Base-by-base conservation (phyloP, 2,888 invertebrate genomes). In the Eustalomyia histrio region DNA sequence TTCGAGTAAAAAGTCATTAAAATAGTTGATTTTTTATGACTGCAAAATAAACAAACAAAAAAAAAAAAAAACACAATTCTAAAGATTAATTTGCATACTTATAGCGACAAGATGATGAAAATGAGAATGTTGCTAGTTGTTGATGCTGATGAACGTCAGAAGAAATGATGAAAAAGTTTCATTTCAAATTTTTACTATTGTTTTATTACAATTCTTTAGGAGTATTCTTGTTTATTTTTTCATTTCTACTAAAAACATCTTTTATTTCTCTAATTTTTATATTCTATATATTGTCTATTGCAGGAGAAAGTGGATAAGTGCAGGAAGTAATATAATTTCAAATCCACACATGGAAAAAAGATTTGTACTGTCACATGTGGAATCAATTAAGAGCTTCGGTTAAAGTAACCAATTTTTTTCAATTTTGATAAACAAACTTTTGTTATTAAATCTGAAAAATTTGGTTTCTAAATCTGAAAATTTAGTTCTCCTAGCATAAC, bases 1-100 rank as follows among this genome's bases (percentile, higher is more conserved):
- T 9, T 50, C 69, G 18, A 5, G 50, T 33, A 33, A 29, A 64
- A 29, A 76, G 69, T 76, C 39, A 64, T 57, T 52, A 58, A 50
- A 58, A 63, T 64, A 50, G 52, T 39, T 76, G 71, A 60, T 29
- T 43, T 76, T 65, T 71, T 71, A 43, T 63, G 58, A 60, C 53
- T 65, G n/a, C 18, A 57, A 24, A 50, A 55, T 33, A 14, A 53
- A 52, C 35, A 4, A 39, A 33, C 3, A 18, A 14, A 1, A 33
- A 6, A 18, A 14, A 1, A 33, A 47, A 53, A 50, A 39, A 47
- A 58, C 29, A 24, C 29, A 71, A 57, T n/a, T n/a, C 35, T 52
- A 74, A 79, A 60, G 75, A 76, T 80, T 72, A 72, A 80, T 80
- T 76, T 80, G 80, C 76, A 71, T 76, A 53, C 76, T 65, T 68